Evolutionary conservation across 2,888 invertebrate species (phyloP).

Genomic region (Watsonalla cultraria): DNA sequence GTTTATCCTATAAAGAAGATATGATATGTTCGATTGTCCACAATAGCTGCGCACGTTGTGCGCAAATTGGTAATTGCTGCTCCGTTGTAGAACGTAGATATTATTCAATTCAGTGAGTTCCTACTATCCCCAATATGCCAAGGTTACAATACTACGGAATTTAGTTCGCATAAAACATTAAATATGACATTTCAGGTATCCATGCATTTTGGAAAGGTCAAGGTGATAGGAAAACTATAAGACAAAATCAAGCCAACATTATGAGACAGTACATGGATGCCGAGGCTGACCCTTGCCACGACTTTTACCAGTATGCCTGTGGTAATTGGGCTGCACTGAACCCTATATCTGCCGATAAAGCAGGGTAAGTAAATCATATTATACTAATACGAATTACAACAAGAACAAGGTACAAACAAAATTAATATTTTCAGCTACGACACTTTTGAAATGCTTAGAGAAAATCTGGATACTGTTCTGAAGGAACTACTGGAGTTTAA

Average conservation of each 20-base stretch:
- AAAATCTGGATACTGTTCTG: conserved; percentile 85
- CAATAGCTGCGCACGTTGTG: conserved; percentile 5
- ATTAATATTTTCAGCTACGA: conserved; percentile 79
- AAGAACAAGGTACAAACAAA: background rate
- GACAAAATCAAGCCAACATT: conserved; percentile 81
- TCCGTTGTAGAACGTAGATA: conserved; percentile 16
- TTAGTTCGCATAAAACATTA: conserved; percentile 7
- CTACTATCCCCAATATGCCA: conserved; percentile 35
- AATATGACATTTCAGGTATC: conserved; percentile 37
- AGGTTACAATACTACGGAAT: conserved; percentile 25
- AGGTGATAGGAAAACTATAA: conserved; percentile 76
- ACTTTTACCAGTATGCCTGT: conserved; percentile 91
- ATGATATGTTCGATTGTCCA: background rate
- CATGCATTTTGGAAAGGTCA: conserved; percentile 80
- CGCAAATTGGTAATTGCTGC: conserved; percentile 24
- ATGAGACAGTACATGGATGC: conserved; percentile 89
- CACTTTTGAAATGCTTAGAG: conserved; percentile 92
- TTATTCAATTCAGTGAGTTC: conserved; percentile 42
- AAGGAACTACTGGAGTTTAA: conserved; percentile 82
- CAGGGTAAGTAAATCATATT: conserved; percentile 66
- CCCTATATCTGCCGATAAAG: conserved; percentile 93
- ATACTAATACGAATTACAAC: background rate
- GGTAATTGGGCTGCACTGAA: conserved; percentile 92
- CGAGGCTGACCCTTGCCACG: conserved; percentile 85
- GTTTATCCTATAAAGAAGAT: background rate